Evolutionary conservation across 2,888 invertebrate species (phyloP), one percentile per base, ranked within the genome.

Genomic region (Selenia dentaria): DNA sequence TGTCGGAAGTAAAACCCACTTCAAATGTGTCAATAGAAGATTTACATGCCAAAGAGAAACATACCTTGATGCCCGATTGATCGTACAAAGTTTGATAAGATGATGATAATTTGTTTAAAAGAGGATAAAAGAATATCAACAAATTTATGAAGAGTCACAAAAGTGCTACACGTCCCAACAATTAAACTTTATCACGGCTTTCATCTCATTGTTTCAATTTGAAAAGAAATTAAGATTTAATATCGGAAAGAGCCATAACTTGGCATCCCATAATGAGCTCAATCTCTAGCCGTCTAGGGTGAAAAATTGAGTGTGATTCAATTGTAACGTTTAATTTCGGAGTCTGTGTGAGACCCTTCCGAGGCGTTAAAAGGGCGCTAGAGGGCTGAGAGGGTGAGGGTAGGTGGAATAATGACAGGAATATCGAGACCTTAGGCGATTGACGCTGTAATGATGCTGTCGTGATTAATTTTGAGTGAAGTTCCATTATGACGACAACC

Each of bases 281-380:
- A 76, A 77, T 79, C 58, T 58, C 36, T 39, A 58, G 55, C 54
- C 48, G 50, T 51, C 35, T 57, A 79, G 60, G 70, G 79, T 75
- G 60, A 67, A 78, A 63, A 81, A 79, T 84, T 61, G 61, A 65
- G 62, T 73, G 65, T 74, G 75, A 82, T 79, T 78, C 64, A 75
- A 83, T 80, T 77, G 70, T 56, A 64, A 57, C 74, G 67, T 84
- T 84, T 78, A 84, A 87, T 86, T 80, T 81, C 62, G 67, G 60
- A 57, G 62, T 60, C 53, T 57, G 65, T 57, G 69, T 29, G 13
- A 66, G 60, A 64, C 77, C 79, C 81, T 70, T 67, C 55, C 62
- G 67, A 78, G 74, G 83, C 78, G 83, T 76, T 76, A 83, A 80
- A 79, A 80, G 82, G 82, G 74, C 68, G 72, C 65, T 68, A 67